Percentiles rank a stretch among this genome's conserved stretches.
These are phyloP conservation scores for Hetaerina americana DNA, from an alignment of 1,140 invertebrate species.

Conservation along the genomic window DNA sequence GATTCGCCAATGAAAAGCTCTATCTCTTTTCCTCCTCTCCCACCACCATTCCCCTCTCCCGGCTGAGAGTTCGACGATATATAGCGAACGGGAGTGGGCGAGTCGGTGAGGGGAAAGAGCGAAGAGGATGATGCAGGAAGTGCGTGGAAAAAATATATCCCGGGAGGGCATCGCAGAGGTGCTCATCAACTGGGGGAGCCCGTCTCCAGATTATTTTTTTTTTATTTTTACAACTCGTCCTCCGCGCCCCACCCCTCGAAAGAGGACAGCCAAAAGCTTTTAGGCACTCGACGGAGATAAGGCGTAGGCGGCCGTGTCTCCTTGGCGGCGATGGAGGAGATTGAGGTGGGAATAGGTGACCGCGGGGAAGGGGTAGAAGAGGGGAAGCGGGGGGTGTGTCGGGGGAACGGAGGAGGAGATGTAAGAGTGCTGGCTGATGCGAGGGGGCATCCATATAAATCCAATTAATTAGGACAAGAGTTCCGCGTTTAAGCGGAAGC, in stretches of 20 bases:
- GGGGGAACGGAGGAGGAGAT: not conserved
- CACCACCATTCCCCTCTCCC: too few relatives aligned
- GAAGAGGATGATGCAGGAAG: not conserved
- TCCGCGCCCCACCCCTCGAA: not conserved
- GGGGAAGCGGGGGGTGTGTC: not conserved
- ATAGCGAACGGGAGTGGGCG: not conserved
- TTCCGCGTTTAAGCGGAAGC: not conserved
- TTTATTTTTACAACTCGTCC: not conserved
- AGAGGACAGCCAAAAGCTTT: not conserved
- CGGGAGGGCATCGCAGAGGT: not conserved
- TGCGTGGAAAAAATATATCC: not conserved
- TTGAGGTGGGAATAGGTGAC: not conserved
- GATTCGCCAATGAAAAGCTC: too few relatives aligned
- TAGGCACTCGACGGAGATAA: not conserved
- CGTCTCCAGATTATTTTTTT: too few relatives aligned
- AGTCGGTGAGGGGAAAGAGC: not conserved
- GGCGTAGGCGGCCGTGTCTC: not conserved
- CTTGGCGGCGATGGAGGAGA: not conserved
- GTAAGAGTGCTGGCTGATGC: not conserved
- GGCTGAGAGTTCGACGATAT: too few relatives aligned
- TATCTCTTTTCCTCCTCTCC: too few relatives aligned
- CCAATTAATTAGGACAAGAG: not conserved
- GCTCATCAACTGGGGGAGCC: not conserved
- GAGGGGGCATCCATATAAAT: not conserved
- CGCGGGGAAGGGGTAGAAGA: not conserved